Percentiles rank a stretch among this genome's conserved stretches.
These are phyloP conservation scores for Dendroctonus valens DNA, from an alignment of 1,140 invertebrate genomes.

Conservation along the genomic window DNA sequence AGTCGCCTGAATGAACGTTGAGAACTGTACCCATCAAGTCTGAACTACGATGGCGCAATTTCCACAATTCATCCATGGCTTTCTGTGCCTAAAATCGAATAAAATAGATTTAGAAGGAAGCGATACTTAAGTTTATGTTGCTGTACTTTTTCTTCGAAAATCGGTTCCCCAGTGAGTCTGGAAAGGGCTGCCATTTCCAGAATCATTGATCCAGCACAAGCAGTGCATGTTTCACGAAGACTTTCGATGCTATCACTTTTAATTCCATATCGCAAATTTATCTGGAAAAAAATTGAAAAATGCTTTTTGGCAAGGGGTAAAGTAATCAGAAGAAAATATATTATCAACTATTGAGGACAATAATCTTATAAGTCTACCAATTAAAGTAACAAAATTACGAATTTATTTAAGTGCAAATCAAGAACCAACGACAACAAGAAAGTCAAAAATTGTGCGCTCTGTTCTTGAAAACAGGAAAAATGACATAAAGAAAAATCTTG, in stretches of 20 bases:
- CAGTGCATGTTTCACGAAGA: constrained; percentile 90
- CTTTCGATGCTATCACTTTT: constrained; percentile 71
- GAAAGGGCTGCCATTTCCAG: constrained; percentile 96
- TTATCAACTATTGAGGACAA: too few species aligned
- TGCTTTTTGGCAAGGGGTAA: too few species aligned
- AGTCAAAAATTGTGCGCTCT: too few species aligned
- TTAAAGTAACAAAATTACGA: too few species aligned
- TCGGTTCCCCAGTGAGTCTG: constrained; percentile 83
- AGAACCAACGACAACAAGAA: too few species aligned
- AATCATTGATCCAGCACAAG: constrained; percentile 98
- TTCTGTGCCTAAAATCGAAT: constrained; percentile 64
- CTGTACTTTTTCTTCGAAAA: constrained; percentile 83
- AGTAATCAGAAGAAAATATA: too few species aligned
- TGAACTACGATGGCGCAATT: constrained; percentile 85
- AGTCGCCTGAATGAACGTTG: constrained; percentile 96
- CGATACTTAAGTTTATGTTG: background rate
- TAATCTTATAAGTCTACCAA: too few species aligned
- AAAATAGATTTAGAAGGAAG: background rate
- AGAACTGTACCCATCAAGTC: constrained; percentile 93
- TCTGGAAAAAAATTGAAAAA: too few species aligned
- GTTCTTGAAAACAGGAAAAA: too few species aligned
- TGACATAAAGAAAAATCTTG: too few species aligned
- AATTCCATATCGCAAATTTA: constrained; percentile 89
- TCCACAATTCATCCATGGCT: constrained; percentile 97
- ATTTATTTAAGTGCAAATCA: too few species aligned